Evolutionary conservation across 2,113 vertebrate genomes (phyloP).

Genomic region (Boulengerochromis microlepis): DNA sequence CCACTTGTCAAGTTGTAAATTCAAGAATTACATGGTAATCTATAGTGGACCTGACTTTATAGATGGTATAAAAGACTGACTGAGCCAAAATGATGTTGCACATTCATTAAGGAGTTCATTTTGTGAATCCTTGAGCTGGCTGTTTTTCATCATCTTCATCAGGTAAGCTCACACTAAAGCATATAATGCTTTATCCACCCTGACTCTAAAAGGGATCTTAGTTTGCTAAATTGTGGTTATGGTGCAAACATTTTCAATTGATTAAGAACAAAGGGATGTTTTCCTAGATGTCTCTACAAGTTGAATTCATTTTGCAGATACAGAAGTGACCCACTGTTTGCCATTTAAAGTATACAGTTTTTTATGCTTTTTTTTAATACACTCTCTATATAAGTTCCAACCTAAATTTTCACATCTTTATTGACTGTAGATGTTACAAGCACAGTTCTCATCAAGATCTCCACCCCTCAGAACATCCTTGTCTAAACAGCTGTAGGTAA

Average conservation of each 20-base stretch:
- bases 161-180: neutral
- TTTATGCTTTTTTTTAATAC: neutral
- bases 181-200: neutral
- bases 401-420: neutral
- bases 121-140: neutral
- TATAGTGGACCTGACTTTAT: neutral
- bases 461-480: neutral
- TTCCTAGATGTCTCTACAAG: neutral
- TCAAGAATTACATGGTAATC: neutral
- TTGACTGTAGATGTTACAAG: neutral
- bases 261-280: neutral
- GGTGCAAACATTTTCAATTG: neutral
- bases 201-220: neutral
- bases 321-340: neutral
- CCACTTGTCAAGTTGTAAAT: neutral
- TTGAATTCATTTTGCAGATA: neutral
- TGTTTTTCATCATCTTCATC: neutral
- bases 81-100: neutral
- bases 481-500: neutral
- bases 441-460: neutral
- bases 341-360: neutral
- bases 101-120: neutral
- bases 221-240: neutral
- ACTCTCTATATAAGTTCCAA: neutral
- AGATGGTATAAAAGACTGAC: neutral